Percentiles rank a stretch among this genome's conserved stretches.
Evolutionary conservation across 2,888 invertebrate genomes (phyloP).

Genomic region (Hyposoter dolosus): DNA sequence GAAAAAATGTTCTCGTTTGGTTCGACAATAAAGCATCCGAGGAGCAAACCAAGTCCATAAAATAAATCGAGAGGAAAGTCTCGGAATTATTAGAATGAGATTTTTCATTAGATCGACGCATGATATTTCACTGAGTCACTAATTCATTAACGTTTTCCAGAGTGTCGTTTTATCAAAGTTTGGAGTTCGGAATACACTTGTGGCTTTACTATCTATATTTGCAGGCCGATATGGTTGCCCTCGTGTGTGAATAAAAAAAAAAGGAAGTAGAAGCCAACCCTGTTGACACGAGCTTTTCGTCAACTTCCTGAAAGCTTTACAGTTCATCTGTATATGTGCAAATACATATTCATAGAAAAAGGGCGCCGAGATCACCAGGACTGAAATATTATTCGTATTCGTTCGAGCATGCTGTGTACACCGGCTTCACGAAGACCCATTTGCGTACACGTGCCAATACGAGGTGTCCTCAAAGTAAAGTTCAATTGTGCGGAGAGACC

Average conservation of each 20-base stretch:
- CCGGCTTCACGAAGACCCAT: constrained; percentile 41
- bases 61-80: neutral
- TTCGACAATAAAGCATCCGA: neutral
- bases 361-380: constrained; percentile 11
- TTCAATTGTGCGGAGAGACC: neutral
- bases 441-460: neutral
- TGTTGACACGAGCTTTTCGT: constrained; percentile 57
- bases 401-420: constrained; percentile 36
- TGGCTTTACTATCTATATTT: constrained; percentile 20
- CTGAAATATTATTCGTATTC: constrained; percentile 51
- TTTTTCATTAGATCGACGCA: neutral
- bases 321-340: neutral
- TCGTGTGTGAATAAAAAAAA: neutral
- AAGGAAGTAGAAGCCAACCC: constrained; percentile 26
- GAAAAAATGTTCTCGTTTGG: neutral
- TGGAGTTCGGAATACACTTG: constrained; percentile 32
- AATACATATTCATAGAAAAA: constrained; percentile 12
- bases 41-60: neutral
- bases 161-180: neutral
- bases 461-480: neutral
- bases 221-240: constrained; percentile 2
- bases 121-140: neutral
- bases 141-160: neutral
- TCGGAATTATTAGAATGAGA: neutral
- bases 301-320: constrained; percentile 40